Base-by-base conservation (phyloP, 2,113 vertebrate genomes). In the Bostrychus sinensis region DNA sequence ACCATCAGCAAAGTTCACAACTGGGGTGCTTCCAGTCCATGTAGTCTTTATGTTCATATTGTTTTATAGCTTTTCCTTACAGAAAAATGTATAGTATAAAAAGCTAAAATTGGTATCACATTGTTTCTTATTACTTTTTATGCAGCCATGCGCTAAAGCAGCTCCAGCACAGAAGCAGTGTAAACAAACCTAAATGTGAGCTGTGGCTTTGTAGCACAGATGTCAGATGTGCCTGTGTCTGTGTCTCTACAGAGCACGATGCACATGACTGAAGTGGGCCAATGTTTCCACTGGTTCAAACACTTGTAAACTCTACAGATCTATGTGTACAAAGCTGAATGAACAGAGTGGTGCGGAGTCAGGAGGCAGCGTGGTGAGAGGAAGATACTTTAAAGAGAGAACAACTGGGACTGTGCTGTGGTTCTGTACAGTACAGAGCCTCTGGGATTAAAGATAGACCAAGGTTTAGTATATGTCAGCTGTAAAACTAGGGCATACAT, bases 251-350 rank as follows among this genome's bases (percentile, higher is more conserved):
- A 4, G 34, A 51, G 25, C 50, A 10, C 56, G 55, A 75, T 58
- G 62, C 60, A 65, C 38, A 70, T 20, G 55, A 81, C 20, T 58
- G 61, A 85, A 80, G 25, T 61, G 16, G 64, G 72, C 17, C 76
- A 64, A 75, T 78, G 56, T 71, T 77, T 83, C 62, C 55, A 2
- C 61, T 45, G 38, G 26, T 69, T 66, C 68, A 68, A 42, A 70
- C 39, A 42, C 30, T 20, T 46, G 42, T 17, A 55, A 50, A 50
- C 58, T 54, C 25, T 57, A 46, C 23, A 37, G 13, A 19, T 32
- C 25, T 30, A 7, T 59, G 39, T 57, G 11, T 56, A 28, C 5
- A 25, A 48, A 32, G 19, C 60, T 32, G 42, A 22, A 59, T 16
- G 56, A n/a, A 53, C 26, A 28, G 13, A 56, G 17, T 30, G 22